Conservation (phyloP, 2,113 vertebrate species). For the Panthera uncia region DNA sequence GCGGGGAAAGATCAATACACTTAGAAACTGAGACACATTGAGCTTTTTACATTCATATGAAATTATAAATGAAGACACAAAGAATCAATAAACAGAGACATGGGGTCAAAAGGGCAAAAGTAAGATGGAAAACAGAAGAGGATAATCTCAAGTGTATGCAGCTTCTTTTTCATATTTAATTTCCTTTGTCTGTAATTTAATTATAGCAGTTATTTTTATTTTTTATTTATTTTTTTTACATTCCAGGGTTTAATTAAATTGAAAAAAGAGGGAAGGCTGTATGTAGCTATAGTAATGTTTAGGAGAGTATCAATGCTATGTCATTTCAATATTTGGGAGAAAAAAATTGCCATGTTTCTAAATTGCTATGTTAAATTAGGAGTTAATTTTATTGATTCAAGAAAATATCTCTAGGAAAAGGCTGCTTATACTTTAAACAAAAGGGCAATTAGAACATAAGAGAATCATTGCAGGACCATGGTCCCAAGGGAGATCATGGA, state of each 20-base stretch:
- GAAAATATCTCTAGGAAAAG: constrained; percentile 22
- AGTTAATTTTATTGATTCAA: constrained; percentile 27
- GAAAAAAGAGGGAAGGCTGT: not conserved
- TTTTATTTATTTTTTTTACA: not conserved
- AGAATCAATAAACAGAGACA: not conserved
- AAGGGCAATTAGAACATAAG: not conserved
- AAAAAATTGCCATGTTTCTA: constrained; percentile 13
- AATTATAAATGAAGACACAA: not conserved
- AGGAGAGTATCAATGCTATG: not conserved
- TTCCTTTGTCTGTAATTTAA: constrained; percentile 46
- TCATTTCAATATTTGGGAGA: not conserved
- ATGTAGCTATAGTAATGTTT: not conserved
- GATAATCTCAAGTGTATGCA: not conserved
- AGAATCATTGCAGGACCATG: not conserved
- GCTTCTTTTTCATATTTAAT: constrained; percentile 29
- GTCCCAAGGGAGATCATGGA: not conserved
- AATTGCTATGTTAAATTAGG: not conserved
- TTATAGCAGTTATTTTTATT: not conserved
- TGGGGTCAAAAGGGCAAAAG: not conserved
- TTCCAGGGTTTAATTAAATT: constrained; percentile 39
- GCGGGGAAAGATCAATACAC: not conserved
- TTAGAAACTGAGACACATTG: not conserved
- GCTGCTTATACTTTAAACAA: not conserved
- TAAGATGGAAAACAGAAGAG: not conserved
- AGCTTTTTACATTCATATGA: not conserved